A percentile compares a stretch with the other conserved stretches of the same genome.
These are phyloP conservation scores for Troides helena DNA, from an alignment of 2,888 invertebrate species.

Conservation along the genomic window DNA sequence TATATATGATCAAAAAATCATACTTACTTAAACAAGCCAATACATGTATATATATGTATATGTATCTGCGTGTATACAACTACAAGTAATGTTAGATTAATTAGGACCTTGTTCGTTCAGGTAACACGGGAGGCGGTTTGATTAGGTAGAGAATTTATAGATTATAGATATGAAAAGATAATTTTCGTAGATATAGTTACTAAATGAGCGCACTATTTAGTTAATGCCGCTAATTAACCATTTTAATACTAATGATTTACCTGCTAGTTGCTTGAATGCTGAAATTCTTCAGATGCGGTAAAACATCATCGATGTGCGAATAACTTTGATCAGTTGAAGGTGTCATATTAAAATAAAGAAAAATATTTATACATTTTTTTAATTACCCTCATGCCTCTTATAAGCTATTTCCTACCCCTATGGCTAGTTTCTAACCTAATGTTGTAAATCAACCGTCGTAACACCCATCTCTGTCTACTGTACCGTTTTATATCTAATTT, in stretches of 20 bases:
- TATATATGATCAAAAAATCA: no score
- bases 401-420: no score
- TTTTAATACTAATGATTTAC: slow-evolving; percentile 70
- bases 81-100: slow-evolving; percentile 2
- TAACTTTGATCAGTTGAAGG: slow-evolving; percentile 1
- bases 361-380: no score
- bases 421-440: no score
- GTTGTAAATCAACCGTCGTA: no score
- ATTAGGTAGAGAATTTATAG: not conserved
- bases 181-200: slow-evolving; percentile 18
- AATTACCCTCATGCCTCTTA: no score
- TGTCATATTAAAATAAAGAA: no score
- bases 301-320: slow-evolving; percentile 27
- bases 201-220: slow-evolving; percentile 58
- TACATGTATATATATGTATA: no score
- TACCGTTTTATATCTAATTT: no score
- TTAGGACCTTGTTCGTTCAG: slow-evolving; percentile 2
- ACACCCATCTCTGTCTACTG: no score
- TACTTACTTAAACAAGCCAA: no score
- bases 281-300: slow-evolving; percentile 67
- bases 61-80: not conserved
- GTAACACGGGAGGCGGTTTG: not conserved
- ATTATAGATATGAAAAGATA: slow-evolving; percentile 2
- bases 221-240: slow-evolving; percentile 57
- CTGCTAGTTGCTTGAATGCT: slow-evolving; percentile 67